These are phyloP conservation scores for Glyphotaelius pellucidus DNA, from an alignment of 2,888 invertebrate species.

Conservation along the genomic window DNA sequence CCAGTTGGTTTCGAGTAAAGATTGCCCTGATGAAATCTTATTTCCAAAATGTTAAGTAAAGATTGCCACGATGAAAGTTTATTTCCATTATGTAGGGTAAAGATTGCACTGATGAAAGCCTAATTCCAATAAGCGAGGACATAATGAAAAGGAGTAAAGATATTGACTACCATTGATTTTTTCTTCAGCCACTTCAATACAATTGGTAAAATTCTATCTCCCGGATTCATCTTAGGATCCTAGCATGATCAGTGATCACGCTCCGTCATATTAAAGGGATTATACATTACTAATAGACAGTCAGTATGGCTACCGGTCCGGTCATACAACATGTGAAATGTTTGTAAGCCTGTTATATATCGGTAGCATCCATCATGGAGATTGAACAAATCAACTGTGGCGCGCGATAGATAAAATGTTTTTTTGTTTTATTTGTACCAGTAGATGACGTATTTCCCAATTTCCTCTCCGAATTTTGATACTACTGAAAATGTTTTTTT, in stretches of 20 bases:
- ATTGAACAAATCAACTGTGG: constrained; percentile 7
- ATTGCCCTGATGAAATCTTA: too few species aligned
- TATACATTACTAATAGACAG: constrained; percentile 20
- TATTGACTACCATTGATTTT: background rate
- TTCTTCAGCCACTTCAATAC: background rate
- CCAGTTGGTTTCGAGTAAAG: too few species aligned
- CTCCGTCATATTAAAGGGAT: constrained; percentile 31
- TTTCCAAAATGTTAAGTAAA: too few species aligned
- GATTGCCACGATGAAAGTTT: too few species aligned
- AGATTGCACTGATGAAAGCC: too few species aligned
- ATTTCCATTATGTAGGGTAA: too few species aligned
- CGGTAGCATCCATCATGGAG: constrained; percentile 20
- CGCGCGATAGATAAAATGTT: background rate
- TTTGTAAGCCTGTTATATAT: constrained; percentile 47
- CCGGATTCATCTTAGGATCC: background rate
- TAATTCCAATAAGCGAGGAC: too few species aligned
- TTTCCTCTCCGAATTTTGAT: too few species aligned
- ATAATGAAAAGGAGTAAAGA: too few species aligned
- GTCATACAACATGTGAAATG: constrained; percentile 36
- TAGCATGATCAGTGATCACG: background rate
- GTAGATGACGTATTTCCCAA: too few species aligned
- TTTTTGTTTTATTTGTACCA: too few species aligned
- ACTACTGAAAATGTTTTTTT: too few species aligned
- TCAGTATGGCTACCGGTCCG: constrained; percentile 29
- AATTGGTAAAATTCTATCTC: background rate